A percentile compares a stretch with the other conserved stretches of the same genome.
phyloP scores from a whole-genome alignment of 1,140 invertebrate genomes.

The Onthophagus taurus region DNA sequence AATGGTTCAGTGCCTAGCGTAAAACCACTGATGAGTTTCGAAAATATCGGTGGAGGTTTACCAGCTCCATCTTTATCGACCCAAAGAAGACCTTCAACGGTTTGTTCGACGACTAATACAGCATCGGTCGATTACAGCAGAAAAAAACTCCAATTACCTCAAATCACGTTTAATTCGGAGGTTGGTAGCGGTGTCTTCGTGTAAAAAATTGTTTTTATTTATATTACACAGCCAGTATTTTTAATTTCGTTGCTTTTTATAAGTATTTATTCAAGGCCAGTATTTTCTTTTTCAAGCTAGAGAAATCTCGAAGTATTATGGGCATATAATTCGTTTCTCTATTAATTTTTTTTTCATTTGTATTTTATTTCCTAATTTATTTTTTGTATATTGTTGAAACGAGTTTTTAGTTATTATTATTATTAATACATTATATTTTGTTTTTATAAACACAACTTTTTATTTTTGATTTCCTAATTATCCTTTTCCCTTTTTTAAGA shows the following conservation, averaged over 20 bases:
- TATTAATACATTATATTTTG: no score
- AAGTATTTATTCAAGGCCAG: no score
- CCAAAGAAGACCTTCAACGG: constrained; percentile 43
- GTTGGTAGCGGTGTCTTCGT: constrained; percentile 65
- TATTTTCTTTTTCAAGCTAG: no score
- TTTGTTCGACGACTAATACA: constrained; percentile 44
- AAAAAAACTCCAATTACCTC: constrained; percentile 57
- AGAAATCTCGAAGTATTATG: no score
- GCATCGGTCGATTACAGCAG: constrained; percentile 45
- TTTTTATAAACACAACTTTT: background rate
- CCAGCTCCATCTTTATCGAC: constrained; percentile 18
- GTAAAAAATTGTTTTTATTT: constrained; percentile 26
- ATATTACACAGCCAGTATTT: constrained; percentile 5
- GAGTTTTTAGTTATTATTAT: no score
- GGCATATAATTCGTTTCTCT: background rate
- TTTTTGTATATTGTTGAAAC: background rate
- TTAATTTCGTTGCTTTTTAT: constrained; percentile 1
- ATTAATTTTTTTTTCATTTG: constrained; percentile 5
- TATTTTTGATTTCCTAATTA: constrained; percentile 3
- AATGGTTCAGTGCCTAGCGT: constrained; percentile 36
- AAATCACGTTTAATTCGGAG: constrained; percentile 77
- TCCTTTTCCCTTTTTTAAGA: background rate
- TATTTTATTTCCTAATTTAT: background rate
- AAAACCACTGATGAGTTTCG: constrained; percentile 30
- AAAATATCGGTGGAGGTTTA: constrained; percentile 20